Base-by-base conservation (phyloP, 2,113 vertebrate genomes). In the Diphyllodes magnificus region DNA sequence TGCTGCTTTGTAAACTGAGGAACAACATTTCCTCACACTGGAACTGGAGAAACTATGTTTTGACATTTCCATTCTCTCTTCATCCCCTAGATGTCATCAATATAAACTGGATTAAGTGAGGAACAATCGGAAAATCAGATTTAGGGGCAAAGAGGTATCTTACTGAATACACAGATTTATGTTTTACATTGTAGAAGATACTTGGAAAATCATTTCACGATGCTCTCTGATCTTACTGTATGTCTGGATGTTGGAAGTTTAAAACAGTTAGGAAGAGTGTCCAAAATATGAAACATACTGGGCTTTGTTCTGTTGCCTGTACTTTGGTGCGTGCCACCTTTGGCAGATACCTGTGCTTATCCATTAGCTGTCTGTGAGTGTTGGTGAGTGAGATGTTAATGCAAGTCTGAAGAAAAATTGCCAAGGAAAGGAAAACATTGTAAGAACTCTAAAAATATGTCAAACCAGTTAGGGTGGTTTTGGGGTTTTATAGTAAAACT, bases 371-470 rank as follows among this genome's bases (percentile, higher is more conserved):
- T 81, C 31, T 70, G 50, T 33, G 44, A 45, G 44, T 49, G 33
- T 28, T 64, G 51, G 77, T 68, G 64, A 95, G 64, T 27, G 72
- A 93, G 69, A 82, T 61, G 56, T 73, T 56, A 86, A 68, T 64
- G 57, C 13, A 78, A 22, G 35, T 54, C 77, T 42, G 56, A 86
- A 84, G 77, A 92, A 89, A 92, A 92, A 66, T 75, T 75, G 22
- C 56, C 20, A 84, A 64, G 68, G 79, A 59, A 92, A 88, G 42
- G 35, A 88, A 92, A 94, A 86, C 49, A 33, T 9, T 16, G 24
- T 23, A 69, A 71, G 23, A 92, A 79, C 11, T 92, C 73, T 86
- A 83, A 91, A 97, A 95, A 56, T 81, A 91, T 27, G 47, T 71
- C 51, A 75, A 94, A 44, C 6, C 4, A 7, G 22, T 78, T 78